A percentile compares a stretch with the other conserved stretches of the same genome.
Conservation (phyloP, 2,888 invertebrate genomes). For the Rhingia campestris region DNA sequence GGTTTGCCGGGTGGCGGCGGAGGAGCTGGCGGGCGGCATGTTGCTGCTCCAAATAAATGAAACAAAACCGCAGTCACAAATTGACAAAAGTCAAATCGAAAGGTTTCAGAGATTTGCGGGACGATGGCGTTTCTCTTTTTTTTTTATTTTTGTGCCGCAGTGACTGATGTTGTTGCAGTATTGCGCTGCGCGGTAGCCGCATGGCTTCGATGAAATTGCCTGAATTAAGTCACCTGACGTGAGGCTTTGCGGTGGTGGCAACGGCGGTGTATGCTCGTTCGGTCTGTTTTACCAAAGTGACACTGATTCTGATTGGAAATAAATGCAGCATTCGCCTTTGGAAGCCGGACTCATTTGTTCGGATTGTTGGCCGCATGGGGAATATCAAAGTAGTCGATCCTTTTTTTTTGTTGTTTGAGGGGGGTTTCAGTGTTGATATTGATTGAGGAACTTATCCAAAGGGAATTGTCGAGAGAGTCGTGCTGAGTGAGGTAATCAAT, state of each 20-base stretch:
- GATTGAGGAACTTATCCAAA: constrained; percentile 39
- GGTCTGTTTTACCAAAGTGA: constrained; percentile 42
- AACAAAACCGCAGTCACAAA: constrained; percentile 65
- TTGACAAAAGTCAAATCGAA: constrained; percentile 72
- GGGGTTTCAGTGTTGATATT: constrained; percentile 11
- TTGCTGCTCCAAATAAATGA: constrained; percentile 66
- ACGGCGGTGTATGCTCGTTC: constrained; percentile 35
- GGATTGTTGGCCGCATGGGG: constrained; percentile 46
- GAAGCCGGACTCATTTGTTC: constrained; percentile 52
- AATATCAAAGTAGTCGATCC: constrained; percentile 40
- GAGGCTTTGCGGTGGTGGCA: background rate
- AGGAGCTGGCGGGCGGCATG: constrained; percentile 14
- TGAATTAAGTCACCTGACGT: constrained; percentile 62
- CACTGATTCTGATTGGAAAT: constrained; percentile 66
- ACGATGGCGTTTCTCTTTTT: constrained; percentile 55
- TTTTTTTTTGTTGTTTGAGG: background rate
- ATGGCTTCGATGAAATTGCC: constrained; percentile 37
- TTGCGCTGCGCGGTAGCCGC: constrained; percentile 30
- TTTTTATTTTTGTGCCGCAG: constrained; percentile 15
- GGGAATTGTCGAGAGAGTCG: constrained; percentile 25
- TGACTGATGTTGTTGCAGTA: constrained; percentile 45
- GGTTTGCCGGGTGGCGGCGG: constrained; percentile 12
- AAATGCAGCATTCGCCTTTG: constrained; percentile 52
- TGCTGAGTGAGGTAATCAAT: constrained; percentile 25
- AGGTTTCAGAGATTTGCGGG: constrained; percentile 60